These are phyloP conservation scores for Tortrix viridana DNA, from an alignment of 2,888 invertebrate species.

Conservation along the genomic window DNA sequence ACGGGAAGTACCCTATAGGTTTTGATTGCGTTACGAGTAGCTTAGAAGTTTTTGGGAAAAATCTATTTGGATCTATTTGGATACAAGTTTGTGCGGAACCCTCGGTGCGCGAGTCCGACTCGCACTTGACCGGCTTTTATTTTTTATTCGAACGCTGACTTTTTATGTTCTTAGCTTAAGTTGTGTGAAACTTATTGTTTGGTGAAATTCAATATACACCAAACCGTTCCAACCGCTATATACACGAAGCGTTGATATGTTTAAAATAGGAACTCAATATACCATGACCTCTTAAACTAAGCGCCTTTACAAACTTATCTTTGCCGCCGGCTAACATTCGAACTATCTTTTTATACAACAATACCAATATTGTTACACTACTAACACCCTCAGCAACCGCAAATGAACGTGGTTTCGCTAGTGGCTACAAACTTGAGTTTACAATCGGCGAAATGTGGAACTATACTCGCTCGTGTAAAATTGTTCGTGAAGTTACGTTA, in stretches of 20 bases:
- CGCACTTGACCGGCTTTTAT: too few relatives aligned
- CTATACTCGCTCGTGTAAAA: not conserved
- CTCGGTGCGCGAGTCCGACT: too few relatives aligned
- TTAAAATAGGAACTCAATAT: not conserved
- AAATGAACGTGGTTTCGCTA: not conserved
- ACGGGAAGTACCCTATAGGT: too few relatives aligned
- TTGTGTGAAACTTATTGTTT: too few relatives aligned
- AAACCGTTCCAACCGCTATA: not conserved
- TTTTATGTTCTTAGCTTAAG: too few relatives aligned
- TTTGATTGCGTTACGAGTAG: too few relatives aligned
- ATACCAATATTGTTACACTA: not conserved
- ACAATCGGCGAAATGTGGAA: not conserved
- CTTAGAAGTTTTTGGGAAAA: too few relatives aligned
- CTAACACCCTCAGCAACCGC: not conserved
- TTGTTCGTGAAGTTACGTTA: not conserved
- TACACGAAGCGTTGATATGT: not conserved
- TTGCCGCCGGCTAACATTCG: not conserved
- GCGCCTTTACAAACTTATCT: not conserved
- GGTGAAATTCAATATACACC: too few relatives aligned
- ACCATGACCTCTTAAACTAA: constrained; percentile 1
- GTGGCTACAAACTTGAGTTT: constrained; percentile 5
- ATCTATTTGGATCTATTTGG: too few relatives aligned
- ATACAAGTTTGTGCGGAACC: too few relatives aligned
- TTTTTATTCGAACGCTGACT: too few relatives aligned
- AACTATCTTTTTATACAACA: not conserved